Evolutionary conservation across 2,797 vertebrate genomes (phyloP).

Genomic region (Basileuterus tristriatus): DNA sequence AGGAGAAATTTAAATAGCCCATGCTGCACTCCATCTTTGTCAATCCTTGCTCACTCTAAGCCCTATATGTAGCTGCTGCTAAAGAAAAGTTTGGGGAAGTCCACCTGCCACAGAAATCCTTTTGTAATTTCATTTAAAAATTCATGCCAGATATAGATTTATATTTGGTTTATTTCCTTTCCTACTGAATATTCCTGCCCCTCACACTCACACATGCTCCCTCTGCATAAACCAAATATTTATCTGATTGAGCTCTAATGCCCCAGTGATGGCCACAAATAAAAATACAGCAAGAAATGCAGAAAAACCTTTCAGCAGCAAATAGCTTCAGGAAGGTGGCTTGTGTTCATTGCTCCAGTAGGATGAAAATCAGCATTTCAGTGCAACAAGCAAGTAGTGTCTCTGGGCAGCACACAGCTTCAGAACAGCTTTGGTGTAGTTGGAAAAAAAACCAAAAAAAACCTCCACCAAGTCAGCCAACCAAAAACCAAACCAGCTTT

Average conservation of each 20-base stretch:
- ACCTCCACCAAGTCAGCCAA: neutral
- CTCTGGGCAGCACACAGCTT: neutral
- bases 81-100: neutral
- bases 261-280: neutral
- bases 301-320: neutral
- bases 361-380: neutral
- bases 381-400: neutral
- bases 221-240: neutral
- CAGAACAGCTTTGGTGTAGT: neutral
- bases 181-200: neutral
- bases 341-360: neutral
- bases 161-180: neutral
- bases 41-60: neutral
- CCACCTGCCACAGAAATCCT: neutral
- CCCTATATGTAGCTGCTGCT: neutral
- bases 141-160: neutral
- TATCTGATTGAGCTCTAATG: neutral
- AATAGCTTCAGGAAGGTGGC: neutral
- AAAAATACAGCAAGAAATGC: accelerated
- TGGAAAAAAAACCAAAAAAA: neutral
- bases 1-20: neutral
- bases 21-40: neutral
- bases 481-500: neutral
- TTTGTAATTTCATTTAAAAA: neutral
- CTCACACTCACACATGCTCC: neutral